phyloP scores from a whole-genome alignment of 2,797 vertebrate species.

The Etheostoma nigrum region DNA sequence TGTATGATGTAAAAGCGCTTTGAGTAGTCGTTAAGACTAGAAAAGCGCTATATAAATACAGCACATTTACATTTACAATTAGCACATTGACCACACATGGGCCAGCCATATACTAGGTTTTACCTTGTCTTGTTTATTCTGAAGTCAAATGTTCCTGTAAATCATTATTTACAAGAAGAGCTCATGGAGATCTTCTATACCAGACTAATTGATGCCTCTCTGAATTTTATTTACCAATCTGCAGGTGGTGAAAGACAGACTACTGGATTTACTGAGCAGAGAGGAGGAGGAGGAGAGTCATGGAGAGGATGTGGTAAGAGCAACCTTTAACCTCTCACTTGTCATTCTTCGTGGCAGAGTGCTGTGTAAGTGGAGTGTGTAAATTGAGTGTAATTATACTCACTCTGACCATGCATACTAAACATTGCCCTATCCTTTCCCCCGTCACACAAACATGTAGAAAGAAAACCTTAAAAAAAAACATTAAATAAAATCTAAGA shows the following conservation, averaged over 20 bases:
- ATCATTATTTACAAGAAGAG: slow-evolving; percentile 16
- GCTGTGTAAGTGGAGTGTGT: slow-evolving; percentile 8
- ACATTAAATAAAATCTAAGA: neutral
- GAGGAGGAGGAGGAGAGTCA: slow-evolving; percentile 97
- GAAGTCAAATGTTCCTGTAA: slow-evolving; percentile 22
- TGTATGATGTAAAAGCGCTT: too few relatives aligned
- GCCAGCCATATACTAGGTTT: too few relatives aligned
- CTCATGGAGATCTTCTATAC: neutral
- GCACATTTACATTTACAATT: too few relatives aligned
- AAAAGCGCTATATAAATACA: too few relatives aligned
- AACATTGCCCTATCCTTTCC: neutral
- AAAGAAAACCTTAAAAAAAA: neutral
- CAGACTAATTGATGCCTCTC: neutral
- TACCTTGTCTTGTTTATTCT: neutral
- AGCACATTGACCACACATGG: too few relatives aligned
- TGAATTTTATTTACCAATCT: slow-evolving; percentile 39
- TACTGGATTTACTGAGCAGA: slow-evolving; percentile 93
- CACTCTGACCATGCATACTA: slow-evolving; percentile 35
- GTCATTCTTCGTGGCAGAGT: slow-evolving; percentile 12
- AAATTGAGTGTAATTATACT: slow-evolving; percentile 25
- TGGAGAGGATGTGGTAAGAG: slow-evolving; percentile 94
- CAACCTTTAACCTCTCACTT: slow-evolving; percentile 11
- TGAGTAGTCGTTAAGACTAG: too few relatives aligned
- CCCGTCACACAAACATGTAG: neutral
- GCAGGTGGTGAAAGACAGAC: slow-evolving; percentile 95